Percentiles rank a stretch among this genome's conserved stretches.
Conservation (phyloP, 64 coral and sea anemone species). For the Actinia tenebrosa region DNA sequence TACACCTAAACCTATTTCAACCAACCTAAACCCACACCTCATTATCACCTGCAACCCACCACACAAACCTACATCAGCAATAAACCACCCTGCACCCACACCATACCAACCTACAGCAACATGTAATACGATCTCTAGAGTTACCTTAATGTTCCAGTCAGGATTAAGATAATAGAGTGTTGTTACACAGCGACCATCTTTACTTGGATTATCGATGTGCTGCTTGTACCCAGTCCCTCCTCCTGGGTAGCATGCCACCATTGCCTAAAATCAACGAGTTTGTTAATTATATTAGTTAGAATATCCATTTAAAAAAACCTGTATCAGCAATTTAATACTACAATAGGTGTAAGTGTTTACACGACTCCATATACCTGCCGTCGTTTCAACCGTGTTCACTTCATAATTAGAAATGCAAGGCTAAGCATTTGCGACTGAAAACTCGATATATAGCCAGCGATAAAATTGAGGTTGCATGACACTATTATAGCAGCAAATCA, state of each 20-base stretch:
- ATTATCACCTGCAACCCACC: neutral
- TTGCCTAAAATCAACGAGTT: slow-evolving; percentile 37
- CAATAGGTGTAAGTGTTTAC: too few species aligned
- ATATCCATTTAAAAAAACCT: neutral
- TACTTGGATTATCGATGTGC: slow-evolving; percentile 64
- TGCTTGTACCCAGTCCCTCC: slow-evolving; percentile 39
- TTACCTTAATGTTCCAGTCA: slow-evolving; percentile 35
- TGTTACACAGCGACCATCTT: slow-evolving; percentile 61
- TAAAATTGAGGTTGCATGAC: neutral
- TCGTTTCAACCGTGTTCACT: too few species aligned
- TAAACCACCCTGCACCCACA: neutral
- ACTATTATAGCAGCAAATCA: neutral
- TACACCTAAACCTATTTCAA: too few species aligned
- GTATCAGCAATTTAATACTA: too few species aligned
- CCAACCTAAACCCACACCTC: neutral
- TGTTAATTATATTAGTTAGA: neutral
- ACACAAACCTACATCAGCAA: neutral
- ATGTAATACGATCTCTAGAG: neutral
- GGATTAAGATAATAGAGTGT: slow-evolving; percentile 66
- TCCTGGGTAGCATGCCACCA: slow-evolving; percentile 65
- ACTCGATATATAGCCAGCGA: neutral
- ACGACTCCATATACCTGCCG: too few species aligned
- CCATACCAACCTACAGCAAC: neutral
- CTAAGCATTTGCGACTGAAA: neutral
- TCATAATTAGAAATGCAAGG: too few species aligned